Base-by-base conservation (phyloP, 2,113 vertebrate genomes). In the Eulemur macaco region DNA sequence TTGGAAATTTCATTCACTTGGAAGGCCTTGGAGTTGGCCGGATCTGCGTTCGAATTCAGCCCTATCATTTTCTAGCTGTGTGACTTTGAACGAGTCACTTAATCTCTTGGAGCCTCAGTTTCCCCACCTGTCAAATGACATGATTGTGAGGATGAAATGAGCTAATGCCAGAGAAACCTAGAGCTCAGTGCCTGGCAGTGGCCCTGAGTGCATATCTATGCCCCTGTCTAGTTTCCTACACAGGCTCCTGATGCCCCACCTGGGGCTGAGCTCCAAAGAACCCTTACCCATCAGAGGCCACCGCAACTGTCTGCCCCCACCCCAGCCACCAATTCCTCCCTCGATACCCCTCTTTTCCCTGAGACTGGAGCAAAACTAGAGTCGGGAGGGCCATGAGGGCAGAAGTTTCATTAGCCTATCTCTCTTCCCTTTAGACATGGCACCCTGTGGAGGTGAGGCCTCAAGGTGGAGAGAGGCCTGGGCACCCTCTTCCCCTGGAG, bases 361-460 rank as follows among this genome's bases (percentile, higher is more conserved):
- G 60, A 93, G 27, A 45, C 34, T 68, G 58, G 64, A 95, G n/a
- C 42, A 60, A 89, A 86, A 71, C 80, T 69, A 27, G 27, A 81
- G 25, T 17, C 1, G 12, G 20, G 25, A 42, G 8, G 5, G 18
- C 11, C 63, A 5, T 64, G 63, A 93, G 14, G 34, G 9, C 73
- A 29, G 18, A 25, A 29, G 42, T n/a, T 37, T 39, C 34, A 56
- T 37, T 20, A 89, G 50, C 37, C 37, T 15, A 20, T 60, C 13
- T 63, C 47, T 94, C 64, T 69, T 82, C 31, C 76, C 78, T 83
- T 95, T 90, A 91, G 60, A 96, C 11, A 10, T 60, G 71, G 58
- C 12, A 17, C 34, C 45, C 21, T 29, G 45, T 71, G n/a, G 83
- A 77, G 27, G 64, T 25, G 42, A 97, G 21, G 17, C 54, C 94